Conservation (phyloP, 2,797 vertebrate species). For the Helarctos malayanus region DNA sequence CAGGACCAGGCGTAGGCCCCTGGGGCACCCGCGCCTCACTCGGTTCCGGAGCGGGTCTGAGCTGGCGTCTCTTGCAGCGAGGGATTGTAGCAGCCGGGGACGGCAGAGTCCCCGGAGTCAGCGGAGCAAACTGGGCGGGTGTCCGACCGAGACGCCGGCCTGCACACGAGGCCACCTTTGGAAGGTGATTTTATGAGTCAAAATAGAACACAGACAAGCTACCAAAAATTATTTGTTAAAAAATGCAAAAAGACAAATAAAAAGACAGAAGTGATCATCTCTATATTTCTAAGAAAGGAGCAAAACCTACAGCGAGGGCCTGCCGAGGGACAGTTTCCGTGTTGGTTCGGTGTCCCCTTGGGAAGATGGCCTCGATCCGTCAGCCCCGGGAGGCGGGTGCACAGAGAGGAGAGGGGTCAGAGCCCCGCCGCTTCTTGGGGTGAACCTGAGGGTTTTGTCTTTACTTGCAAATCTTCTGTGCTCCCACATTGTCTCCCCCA, state of each 20-base stretch:
- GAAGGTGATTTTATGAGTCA: slow-evolving; percentile 66
- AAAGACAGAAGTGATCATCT: slow-evolving; percentile 72
- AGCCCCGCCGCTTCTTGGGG: not conserved
- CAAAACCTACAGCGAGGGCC: slow-evolving; percentile 46
- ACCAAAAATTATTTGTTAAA: slow-evolving; percentile 84
- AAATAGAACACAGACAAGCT: slow-evolving; percentile 38
- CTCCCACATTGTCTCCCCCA: not conserved
- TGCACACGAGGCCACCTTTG: slow-evolving; percentile 30
- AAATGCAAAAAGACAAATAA: slow-evolving; percentile 83
- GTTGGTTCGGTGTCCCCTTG: not conserved
- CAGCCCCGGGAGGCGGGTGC: not conserved
- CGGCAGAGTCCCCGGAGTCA: not conserved
- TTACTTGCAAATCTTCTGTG: slow-evolving; percentile 23
- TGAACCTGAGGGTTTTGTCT: not conserved
- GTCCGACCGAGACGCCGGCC: not conserved
- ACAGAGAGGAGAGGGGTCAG: not conserved
- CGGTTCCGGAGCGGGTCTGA: slow-evolving; percentile 81
- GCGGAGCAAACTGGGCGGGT: not conserved
- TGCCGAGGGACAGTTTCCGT: slow-evolving; percentile 25
- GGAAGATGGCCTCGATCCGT: slow-evolving; percentile 32
- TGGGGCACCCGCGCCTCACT: slow-evolving; percentile 83
- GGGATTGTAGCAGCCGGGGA: slow-evolving; percentile 6
- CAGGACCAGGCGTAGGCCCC: slow-evolving; percentile 89
- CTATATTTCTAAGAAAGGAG: slow-evolving; percentile 87
- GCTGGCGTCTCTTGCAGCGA: slow-evolving; percentile 72